Base-by-base conservation (phyloP, 2,113 vertebrate genomes). In the Coreoperca whiteheadi region DNA sequence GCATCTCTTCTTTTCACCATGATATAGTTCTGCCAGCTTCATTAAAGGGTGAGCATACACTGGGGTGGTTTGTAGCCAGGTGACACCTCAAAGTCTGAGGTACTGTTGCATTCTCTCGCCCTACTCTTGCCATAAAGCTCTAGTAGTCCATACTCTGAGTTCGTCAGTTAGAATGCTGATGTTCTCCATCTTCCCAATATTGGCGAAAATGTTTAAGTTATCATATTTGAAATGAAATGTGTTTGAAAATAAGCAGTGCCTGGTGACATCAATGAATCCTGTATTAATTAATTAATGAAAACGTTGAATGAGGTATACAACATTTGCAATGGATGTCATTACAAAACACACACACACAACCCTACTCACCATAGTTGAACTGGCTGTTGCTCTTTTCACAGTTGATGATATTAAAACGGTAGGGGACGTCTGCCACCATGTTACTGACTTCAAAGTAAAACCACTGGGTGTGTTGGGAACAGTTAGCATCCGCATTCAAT, bases 301-400 rank as follows among this genome's bases (percentile, higher is more conserved):
- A 57, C 56, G 28, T 28, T 28, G n/a, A 28, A 57, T 28, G 12
- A 28, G 4, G 9, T 57, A 15, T 57, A 28, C 25, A 57, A 57
- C 16, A 18, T 6, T 48, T 48, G 46, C 46, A 46, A 46, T 16
- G 43, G 43, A 46, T 46, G 43, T 46, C 43, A 46, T 46, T 46
- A 46, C 59, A 4, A 28, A 8, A 34, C 14, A 54, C 2, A 51
- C 2, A 75, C n/a, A 63, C 34, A 23, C 8, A 73, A 4, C 20
- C 7, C 11, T 18, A 74, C 96, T 57, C 96, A 99, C 98, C 98
- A 0, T 98, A 98, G 92, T 98, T 99, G 91, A 98, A 99, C 78
- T 99, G 97, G 87, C 98, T 99, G 93, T 99, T 98, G 88, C 92
- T 72, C 93, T 99, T 99, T 95, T 99, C 98, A 82, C 97, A 98